A percentile compares a stretch with the other conserved stretches of the same genome.
Conservation (phyloP, 2,888 invertebrate genomes). For the Drosophila prostipennis region DNA sequence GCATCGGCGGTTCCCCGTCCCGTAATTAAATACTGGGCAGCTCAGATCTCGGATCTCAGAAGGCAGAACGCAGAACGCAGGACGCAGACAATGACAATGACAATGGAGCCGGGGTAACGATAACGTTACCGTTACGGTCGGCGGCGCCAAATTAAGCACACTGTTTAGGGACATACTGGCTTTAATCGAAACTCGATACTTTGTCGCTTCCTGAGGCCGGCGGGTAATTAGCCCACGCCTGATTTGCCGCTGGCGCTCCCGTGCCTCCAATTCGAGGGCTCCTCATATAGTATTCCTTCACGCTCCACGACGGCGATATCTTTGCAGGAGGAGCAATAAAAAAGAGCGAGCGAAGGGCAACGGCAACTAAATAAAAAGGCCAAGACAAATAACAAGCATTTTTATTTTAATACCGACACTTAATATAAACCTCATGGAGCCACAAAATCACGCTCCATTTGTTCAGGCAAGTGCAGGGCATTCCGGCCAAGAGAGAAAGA, state of each 20-base stretch:
- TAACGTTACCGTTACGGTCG: conserved; percentile 62
- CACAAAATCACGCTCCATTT: conserved; percentile 80
- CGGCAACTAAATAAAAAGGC: conserved; percentile 69
- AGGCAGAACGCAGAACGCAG: background rate
- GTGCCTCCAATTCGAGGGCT: conserved; percentile 14
- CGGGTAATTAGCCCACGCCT: conserved; percentile 72
- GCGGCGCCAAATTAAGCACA: conserved; percentile 64
- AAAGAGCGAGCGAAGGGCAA: conserved; percentile 27
- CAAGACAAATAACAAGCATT: conserved; percentile 79
- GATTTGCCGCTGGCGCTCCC: conserved; percentile 65
- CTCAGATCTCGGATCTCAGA: background rate
- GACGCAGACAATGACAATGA: background rate
- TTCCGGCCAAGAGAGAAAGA: background rate
- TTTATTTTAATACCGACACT: conserved; percentile 80
- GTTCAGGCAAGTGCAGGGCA: conserved; percentile 54
- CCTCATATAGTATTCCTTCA: conserved; percentile 12
- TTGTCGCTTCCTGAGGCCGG: conserved; percentile 69
- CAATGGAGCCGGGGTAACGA: background rate
- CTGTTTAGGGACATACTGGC: conserved; percentile 58
- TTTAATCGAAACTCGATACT: conserved; percentile 68
- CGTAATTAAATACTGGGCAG: conserved; percentile 32
- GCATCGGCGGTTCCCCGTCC: conserved; percentile 21
- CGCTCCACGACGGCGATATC: conserved; percentile 15
- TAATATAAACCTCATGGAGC: conserved; percentile 81
- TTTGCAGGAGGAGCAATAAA: conserved; percentile 55